Evolutionary conservation across 37 sponge, comb jelly and placozoan genomes (phyloP).

Genomic region (Theonella swinhoei): DNA sequence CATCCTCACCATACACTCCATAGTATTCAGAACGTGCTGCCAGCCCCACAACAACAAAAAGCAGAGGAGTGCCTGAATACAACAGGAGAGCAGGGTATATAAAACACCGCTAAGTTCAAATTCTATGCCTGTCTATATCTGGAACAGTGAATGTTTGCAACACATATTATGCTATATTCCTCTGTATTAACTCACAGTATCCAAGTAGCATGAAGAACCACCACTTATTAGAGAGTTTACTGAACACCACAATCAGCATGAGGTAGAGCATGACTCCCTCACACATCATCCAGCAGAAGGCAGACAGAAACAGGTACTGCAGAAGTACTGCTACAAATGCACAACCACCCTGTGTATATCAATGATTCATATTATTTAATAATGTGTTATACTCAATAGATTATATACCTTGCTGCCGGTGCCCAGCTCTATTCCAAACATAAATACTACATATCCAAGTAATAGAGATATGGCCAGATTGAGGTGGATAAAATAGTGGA

Average conservation of each 20-base stretch:
- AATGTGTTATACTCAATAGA: not conserved
- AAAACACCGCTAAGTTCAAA: not conserved
- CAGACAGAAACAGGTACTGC: conserved; percentile 38
- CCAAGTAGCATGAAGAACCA: conserved; percentile 33
- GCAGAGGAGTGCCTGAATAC: conserved; percentile 11
- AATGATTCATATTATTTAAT: too few relatives aligned
- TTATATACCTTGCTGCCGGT: not conserved
- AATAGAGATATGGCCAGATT: conserved; percentile 13
- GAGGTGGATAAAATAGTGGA: conserved; percentile 13
- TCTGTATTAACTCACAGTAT: conserved; percentile 30
- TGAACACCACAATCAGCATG: conserved; percentile 35
- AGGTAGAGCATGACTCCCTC: conserved; percentile 48
- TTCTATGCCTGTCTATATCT: too few relatives aligned
- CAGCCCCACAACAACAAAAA: conserved; percentile 8
- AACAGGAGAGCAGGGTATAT: not conserved
- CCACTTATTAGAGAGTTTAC: conserved; percentile 6
- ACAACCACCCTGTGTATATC: conserved; percentile 8
- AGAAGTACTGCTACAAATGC: conserved; percentile 23
- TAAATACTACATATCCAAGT: conserved; percentile 11
- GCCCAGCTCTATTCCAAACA: conserved; percentile 20
- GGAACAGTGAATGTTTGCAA: too few relatives aligned
- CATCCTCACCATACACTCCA: conserved; percentile 10
- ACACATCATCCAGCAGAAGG: conserved; percentile 46
- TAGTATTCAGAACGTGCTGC: conserved; percentile 2
- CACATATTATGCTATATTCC: too few relatives aligned